Percentiles rank a stretch among this genome's conserved stretches.
These are phyloP conservation scores for Oryzias woworae DNA, from an alignment of 2,113 vertebrate genomes.

Conservation along the genomic window DNA sequence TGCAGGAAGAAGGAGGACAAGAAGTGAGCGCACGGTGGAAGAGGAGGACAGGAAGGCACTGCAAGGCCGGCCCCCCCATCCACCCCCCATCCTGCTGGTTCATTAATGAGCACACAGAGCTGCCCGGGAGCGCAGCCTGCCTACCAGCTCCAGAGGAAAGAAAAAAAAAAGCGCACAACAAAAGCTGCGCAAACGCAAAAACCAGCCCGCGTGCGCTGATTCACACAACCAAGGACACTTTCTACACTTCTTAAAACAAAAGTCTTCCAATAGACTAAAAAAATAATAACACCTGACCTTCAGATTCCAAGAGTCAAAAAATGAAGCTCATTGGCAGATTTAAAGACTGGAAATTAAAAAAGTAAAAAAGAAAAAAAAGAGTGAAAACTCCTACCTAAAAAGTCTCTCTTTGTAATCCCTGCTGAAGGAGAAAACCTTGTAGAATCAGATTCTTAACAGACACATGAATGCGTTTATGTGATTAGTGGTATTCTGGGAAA, in stretches of 20 bases:
- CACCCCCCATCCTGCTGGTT: constrained; percentile 68
- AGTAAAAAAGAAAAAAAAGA: background rate
- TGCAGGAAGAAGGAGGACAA: constrained; percentile 44
- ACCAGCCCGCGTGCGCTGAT: constrained; percentile 25
- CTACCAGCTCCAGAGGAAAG: constrained; percentile 51
- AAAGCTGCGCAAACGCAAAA: constrained; percentile 7
- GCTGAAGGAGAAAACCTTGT: constrained; percentile 1
- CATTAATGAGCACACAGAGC: constrained; percentile 74
- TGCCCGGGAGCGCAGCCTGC: constrained; percentile 67
- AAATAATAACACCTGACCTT: too few relatives aligned
- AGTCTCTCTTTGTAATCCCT: background rate
- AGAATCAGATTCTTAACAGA: background rate
- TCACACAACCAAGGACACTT: constrained; percentile 1
- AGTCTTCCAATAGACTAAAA: too few relatives aligned
- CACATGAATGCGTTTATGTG: constrained; percentile 15
- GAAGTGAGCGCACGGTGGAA: constrained; percentile 27
- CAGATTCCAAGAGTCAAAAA: too few relatives aligned
- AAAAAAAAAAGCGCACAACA: constrained; percentile 17
- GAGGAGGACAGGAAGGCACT: constrained; percentile 64
- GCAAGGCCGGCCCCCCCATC: constrained; percentile 73
- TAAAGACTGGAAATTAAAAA: constrained; percentile 4
- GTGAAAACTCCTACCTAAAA: too few relatives aligned
- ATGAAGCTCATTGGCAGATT: too few relatives aligned
- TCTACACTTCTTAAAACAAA: too few relatives aligned
- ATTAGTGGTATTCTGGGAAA: constrained; percentile 7